A percentile compares a stretch with the other conserved stretches of the same genome.
phyloP scores from a whole-genome alignment of 2,888 invertebrate genomes.

The Baccha elongata region DNA sequence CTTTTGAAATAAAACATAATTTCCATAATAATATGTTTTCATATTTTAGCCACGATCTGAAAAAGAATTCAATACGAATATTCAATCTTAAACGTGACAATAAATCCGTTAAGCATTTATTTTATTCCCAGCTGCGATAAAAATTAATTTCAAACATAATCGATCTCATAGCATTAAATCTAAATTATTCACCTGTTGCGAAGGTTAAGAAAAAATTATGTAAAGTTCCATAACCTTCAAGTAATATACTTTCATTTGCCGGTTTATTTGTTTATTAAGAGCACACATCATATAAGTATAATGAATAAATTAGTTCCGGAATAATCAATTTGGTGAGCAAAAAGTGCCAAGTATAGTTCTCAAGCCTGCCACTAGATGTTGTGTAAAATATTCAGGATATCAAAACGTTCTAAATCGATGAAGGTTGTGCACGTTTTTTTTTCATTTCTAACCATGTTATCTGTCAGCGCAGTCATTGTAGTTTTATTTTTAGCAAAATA shows the following conservation, averaged over 20 bases:
- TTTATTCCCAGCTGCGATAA: conserved; percentile 6
- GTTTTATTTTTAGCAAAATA: background rate
- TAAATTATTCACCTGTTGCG: background rate
- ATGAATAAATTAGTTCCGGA: conserved; percentile 44
- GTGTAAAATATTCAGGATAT: conserved; percentile 51
- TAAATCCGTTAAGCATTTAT: background rate
- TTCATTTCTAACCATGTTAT: conserved; percentile 10
- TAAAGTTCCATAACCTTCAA: background rate
- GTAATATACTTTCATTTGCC: conserved; percentile 21
- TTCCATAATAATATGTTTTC: too few species aligned
- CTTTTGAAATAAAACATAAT: too few species aligned
- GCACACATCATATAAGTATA: conserved; percentile 5
- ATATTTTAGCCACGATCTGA: too few species aligned
- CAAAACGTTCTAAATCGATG: conserved; percentile 3
- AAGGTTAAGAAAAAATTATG: conserved; percentile 39
- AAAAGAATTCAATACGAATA: background rate
- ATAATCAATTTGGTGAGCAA: conserved; percentile 8
- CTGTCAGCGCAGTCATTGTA: conserved; percentile 33
- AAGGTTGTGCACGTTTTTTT: conserved; percentile 55
- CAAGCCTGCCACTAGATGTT: conserved; percentile 4
- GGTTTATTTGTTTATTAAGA: conserved; percentile 32
- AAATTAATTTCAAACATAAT: conserved; percentile 4
- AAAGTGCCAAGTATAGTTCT: background rate
- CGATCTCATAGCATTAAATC: background rate
- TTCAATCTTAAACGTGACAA: background rate